Conservation (phyloP, 2,797 vertebrate species). For the Buphagus erythrorhynchus region DNA sequence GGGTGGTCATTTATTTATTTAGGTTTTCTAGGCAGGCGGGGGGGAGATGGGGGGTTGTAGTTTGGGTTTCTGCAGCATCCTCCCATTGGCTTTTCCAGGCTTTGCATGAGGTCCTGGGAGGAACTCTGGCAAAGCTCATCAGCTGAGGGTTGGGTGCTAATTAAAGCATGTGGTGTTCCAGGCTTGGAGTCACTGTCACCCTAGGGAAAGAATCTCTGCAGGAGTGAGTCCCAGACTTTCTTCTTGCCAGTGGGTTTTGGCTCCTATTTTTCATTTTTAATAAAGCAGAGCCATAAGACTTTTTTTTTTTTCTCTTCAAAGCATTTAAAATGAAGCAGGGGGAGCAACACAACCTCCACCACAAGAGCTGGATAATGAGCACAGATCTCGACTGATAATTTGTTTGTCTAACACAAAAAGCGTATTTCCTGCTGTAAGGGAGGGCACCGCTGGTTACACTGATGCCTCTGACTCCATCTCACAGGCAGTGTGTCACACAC, state of each 20-base stretch:
- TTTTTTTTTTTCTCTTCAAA: not conserved
- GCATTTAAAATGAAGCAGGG: not conserved
- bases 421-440: not conserved
- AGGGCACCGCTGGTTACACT: not conserved
- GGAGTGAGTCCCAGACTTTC: not conserved
- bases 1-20: not conserved
- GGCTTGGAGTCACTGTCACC: not conserved
- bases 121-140: not conserved
- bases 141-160: not conserved
- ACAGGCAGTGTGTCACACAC: not conserved
- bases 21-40: not conserved
- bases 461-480: not conserved
- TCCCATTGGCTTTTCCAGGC: not conserved
- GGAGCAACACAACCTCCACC: not conserved
- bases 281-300: not conserved
- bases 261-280: slow-evolving; percentile 32
- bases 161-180: not conserved
- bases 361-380: slow-evolving; percentile 3
- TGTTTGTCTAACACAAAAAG: slow-evolving; percentile 19
- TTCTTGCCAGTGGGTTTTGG: not conserved
- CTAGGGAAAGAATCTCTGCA: not conserved
- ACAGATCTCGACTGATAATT: not conserved
- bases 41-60: not conserved
- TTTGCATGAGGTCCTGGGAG: not conserved
- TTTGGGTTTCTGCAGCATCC: not conserved